These are phyloP conservation scores for Hepsetus odoe DNA, from an alignment of 2,113 vertebrate species.

Conservation along the genomic window DNA sequence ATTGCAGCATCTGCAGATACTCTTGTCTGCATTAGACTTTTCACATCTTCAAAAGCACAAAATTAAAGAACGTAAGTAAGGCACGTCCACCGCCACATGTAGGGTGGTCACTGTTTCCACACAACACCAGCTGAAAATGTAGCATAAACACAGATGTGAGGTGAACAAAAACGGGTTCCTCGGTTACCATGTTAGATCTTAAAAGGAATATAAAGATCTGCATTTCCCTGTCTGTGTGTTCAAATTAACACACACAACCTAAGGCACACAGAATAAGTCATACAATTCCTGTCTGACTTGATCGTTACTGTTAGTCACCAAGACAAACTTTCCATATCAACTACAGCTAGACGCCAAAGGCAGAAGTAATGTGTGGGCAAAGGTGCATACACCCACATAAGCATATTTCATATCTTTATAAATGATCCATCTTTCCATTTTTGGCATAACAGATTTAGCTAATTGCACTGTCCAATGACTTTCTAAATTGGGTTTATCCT, in stretches of 20 bases:
- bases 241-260: background rate
- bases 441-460: too few species aligned
- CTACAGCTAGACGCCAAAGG: background rate
- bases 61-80: too few species aligned
- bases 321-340: background rate
- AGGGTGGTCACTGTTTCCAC: slow-evolving; percentile 8
- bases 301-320: background rate
- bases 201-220: background rate
- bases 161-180: background rate
- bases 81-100: background rate
- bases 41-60: background rate
- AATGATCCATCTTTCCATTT: too few species aligned
- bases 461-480: background rate
- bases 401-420: too few species aligned
- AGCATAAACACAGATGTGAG: background rate
- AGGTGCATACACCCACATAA: too few species aligned
- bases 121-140: background rate
- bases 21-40: too few species aligned
- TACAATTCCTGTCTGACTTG: background rate
- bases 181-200: background rate
- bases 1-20: too few species aligned
- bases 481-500: background rate
- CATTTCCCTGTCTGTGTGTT: background rate
- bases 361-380: too few species aligned
- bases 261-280: background rate